Evolutionary conservation across 1,140 invertebrate species (phyloP).

Genomic region (Drosophila bocki): DNA sequence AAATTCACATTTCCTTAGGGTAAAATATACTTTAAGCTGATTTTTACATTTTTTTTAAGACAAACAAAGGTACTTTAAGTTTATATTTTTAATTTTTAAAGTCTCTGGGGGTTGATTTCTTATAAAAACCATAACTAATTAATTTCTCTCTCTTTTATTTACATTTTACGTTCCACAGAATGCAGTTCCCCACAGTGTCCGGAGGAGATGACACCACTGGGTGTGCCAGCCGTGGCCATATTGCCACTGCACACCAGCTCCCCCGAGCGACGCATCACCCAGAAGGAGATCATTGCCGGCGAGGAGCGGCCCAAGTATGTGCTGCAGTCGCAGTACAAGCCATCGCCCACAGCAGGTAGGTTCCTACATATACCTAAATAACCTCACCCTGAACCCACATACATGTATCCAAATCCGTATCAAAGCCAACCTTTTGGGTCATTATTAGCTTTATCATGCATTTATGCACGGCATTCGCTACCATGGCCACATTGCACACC

Average conservation of each 20-base stretch:
- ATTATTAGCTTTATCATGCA: conserved; percentile 42
- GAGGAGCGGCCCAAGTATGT: conserved; percentile 85
- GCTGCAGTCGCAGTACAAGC: conserved; percentile 79
- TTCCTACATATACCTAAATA: not conserved
- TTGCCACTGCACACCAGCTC: conserved; percentile 81
- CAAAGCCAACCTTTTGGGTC: conserved; percentile 13
- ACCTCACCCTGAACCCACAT: not conserved
- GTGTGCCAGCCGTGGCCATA: conserved; percentile 79
- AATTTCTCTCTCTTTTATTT: not conserved
- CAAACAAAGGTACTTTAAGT: not conserved
- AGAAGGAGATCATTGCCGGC: conserved; percentile 85
- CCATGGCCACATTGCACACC: conserved; percentile 20
- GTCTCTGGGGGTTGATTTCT: not conserved
- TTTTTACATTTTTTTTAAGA: not conserved
- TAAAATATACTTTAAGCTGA: not conserved
- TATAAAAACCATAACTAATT: not conserved
- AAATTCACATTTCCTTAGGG: not conserved
- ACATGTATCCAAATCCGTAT: not conserved
- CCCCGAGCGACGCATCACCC: conserved; percentile 83
- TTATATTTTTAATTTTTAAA: not conserved
- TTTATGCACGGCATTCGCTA: conserved; percentile 27
- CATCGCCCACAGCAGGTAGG: conserved; percentile 61
- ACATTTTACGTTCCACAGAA: conserved; percentile 42
- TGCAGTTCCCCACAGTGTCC: conserved; percentile 77
- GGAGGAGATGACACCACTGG: conserved; percentile 74